phyloP scores from a whole-genome alignment of 2,888 invertebrate genomes.

The Scaptomyza cyrtandrae region DNA sequence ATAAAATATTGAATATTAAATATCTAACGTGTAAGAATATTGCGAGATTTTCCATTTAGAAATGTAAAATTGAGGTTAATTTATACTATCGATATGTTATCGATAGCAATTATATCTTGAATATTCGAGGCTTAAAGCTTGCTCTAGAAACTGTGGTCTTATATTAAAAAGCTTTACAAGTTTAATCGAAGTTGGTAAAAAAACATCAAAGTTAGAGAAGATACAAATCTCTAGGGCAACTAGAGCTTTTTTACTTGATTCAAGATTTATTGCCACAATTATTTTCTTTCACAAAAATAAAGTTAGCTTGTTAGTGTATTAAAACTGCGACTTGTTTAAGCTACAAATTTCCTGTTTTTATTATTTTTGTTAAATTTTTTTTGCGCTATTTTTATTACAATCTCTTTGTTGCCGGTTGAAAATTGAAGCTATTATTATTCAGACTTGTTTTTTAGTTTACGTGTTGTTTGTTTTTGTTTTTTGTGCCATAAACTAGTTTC shows the following conservation, averaged over 20 bases:
- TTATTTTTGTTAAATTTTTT: conserved; percentile 1
- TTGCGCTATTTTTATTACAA: conserved; percentile 69
- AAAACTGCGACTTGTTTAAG: background rate
- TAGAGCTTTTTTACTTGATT: no score
- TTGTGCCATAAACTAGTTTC: conserved; percentile 68
- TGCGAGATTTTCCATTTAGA: background rate
- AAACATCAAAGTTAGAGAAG: background rate
- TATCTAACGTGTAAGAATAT: background rate
- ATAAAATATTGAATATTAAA: no score
- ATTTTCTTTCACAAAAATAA: no score
- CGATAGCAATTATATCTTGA: no score
- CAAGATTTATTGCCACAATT: no score
- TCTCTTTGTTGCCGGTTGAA: conserved; percentile 68
- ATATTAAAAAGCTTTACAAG: no score
- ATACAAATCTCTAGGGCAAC: no score
- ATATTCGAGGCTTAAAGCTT: no score
- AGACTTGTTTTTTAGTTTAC: conserved; percentile 33
- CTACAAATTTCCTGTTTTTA: background rate
- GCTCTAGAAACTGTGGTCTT: no score
- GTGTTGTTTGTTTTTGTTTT: conserved; percentile 28
- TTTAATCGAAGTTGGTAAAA: background rate
- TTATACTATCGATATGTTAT: no score
- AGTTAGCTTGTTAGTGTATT: conserved; percentile 23
- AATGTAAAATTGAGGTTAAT: no score
- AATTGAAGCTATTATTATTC: conserved; percentile 75